A percentile compares a stretch with the other conserved stretches of the same genome.
phyloP scores from a whole-genome alignment of 64 coral and sea anemone species.

The Platygyra sinensis region DNA sequence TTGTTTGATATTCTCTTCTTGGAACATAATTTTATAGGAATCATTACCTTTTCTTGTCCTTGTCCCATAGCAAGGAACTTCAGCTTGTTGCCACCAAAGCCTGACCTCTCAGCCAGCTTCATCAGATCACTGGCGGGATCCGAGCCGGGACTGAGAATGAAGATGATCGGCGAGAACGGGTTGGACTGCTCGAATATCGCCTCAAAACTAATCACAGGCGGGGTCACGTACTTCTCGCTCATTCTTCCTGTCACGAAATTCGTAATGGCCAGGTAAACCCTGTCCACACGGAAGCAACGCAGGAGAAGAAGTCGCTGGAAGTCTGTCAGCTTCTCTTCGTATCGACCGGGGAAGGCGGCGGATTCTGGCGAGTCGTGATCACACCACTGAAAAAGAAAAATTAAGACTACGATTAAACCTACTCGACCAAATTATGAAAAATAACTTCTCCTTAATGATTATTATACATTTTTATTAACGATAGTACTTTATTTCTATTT shows the following conservation, averaged over 20 bases:
- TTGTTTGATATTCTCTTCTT: too few species aligned
- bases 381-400: conserved; percentile 72
- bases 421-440: too few species aligned
- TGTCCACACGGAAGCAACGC: conserved; percentile 96
- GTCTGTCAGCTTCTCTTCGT: conserved; percentile 90
- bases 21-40: too few species aligned
- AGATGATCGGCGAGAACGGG: conserved; percentile 94
- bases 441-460: too few species aligned
- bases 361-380: conserved; percentile 91
- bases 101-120: conserved; percentile 98
- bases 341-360: conserved; percentile 80
- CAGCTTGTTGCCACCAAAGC: conserved; percentile 95
- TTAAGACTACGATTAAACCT: neutral
- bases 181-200: conserved; percentile 96
- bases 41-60: conserved; percentile 91
- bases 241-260: conserved; percentile 95
- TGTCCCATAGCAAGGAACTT: conserved; percentile 99
- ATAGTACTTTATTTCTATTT: too few species aligned
- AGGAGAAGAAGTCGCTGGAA: conserved; percentile 93
- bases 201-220: conserved; percentile 98
- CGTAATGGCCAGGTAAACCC: conserved; percentile 96
- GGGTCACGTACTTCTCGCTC: conserved; percentile 99
- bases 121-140: conserved; percentile 97
- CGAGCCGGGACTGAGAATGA: conserved; percentile 97
- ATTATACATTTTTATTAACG: too few species aligned